phyloP scores from a whole-genome alignment of 1,140 invertebrate genomes.

The Heliothis virescens region DNA sequence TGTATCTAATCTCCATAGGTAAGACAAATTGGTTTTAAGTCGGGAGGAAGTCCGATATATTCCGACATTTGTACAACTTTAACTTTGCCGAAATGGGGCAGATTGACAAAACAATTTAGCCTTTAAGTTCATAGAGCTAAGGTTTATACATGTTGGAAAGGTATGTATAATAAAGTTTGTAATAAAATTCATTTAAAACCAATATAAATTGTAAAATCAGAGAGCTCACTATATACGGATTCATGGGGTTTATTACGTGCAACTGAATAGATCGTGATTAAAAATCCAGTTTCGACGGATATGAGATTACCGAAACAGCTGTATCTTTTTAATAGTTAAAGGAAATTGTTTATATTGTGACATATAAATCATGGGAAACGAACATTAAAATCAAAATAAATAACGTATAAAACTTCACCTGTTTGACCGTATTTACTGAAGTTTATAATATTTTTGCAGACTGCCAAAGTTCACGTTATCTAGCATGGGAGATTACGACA shows the following conservation, averaged over 20 bases:
- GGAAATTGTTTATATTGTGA: constrained; percentile 10
- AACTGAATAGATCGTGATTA: constrained; percentile 47
- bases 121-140: neutral
- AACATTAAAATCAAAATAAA: neutral
- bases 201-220: constrained; percentile 41
- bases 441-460: too few relatives aligned
- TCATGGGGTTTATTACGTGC: constrained; percentile 23
- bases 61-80: neutral
- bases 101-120: neutral
- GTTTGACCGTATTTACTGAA: too few relatives aligned
- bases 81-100: neutral
- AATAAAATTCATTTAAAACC: constrained; percentile 40
- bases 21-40: constrained; percentile 34
- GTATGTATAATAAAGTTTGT: neutral
- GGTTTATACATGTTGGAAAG: neutral
- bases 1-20: neutral
- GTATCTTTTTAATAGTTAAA: constrained; percentile 23
- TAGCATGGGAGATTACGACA: too few relatives aligned
- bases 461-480: too few relatives aligned
- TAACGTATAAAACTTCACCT: too few relatives aligned
- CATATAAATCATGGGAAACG: neutral
- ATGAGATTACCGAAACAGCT: constrained; percentile 17
- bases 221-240: neutral
- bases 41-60: constrained; percentile 27
- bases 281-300: constrained; percentile 45